A percentile compares a stretch with the other conserved stretches of the same genome.
Conservation (phyloP, 2,888 invertebrate genomes). For the Noctua comes region DNA sequence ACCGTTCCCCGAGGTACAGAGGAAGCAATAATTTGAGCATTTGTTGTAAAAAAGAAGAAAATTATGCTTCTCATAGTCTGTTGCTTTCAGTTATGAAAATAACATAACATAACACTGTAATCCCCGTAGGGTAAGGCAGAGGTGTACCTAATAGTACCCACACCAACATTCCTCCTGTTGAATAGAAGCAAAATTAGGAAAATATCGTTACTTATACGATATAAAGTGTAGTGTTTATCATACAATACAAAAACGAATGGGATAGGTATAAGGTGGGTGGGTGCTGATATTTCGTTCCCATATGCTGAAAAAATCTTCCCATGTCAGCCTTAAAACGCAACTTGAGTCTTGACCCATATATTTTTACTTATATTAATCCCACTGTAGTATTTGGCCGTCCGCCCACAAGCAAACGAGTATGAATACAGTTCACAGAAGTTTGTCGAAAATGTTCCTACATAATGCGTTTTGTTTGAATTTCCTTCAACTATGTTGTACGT, state of each 20-base stretch:
- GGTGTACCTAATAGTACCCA: no score
- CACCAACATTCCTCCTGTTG: no score
- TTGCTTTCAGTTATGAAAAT: neutral
- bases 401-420: constrained; percentile 41
- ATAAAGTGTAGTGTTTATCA: neutral
- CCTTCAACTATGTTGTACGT: constrained; percentile 1
- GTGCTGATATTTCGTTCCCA: neutral
- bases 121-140: no score
- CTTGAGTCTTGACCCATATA: constrained; percentile 15
- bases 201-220: neutral
- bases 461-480: constrained; percentile 44
- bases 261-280: no score
- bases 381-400: constrained; percentile 30
- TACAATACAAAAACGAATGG: neutral
- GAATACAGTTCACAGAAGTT: constrained; percentile 43
- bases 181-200: no score
- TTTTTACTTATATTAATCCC: neutral
- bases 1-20: neutral
- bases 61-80: neutral
- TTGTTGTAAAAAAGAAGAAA: neutral
- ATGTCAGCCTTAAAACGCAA: neutral
- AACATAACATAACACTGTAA: no score
- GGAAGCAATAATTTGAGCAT: neutral
- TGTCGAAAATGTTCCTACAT: constrained; percentile 30
- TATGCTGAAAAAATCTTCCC: neutral